A percentile compares a stretch with the other conserved stretches of the same genome.
Conservation (phyloP, 2,888 invertebrate genomes). For the Julus scandinavius region DNA sequence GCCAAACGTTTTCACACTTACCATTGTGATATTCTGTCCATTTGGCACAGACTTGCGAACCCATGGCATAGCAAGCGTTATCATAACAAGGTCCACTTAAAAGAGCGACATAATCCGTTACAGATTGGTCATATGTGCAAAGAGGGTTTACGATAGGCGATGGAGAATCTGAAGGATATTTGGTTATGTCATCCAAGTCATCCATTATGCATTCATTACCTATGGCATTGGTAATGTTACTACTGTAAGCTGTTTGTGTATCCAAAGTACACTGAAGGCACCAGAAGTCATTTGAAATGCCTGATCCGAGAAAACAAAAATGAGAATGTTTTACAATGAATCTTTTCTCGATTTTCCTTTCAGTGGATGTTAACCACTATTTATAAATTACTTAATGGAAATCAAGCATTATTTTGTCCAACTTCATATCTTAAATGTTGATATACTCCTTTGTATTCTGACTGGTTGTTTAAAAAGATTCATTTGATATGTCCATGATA, state of each 20-base stretch:
- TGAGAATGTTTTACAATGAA: not conserved
- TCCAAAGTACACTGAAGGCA: slow-evolving; percentile 52
- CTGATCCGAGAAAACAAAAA: not conserved
- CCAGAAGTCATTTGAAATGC: slow-evolving; percentile 30
- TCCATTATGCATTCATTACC: slow-evolving; percentile 1
- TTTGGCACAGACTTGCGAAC: slow-evolving; percentile 19
- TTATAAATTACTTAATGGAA: no score
- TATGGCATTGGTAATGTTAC: slow-evolving; percentile 18
- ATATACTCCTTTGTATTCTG: no score
- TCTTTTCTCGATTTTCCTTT: no score
- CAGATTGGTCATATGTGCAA: slow-evolving; percentile 20
- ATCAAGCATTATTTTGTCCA: no score
- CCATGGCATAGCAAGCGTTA: slow-evolving; percentile 49
- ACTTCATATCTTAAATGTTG: no score
- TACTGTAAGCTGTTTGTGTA: not conserved
- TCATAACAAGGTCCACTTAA: slow-evolving; percentile 51
- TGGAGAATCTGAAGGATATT: slow-evolving; percentile 16
- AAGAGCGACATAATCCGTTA: not conserved
- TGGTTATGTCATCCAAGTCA: slow-evolving; percentile 43
- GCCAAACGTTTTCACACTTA: not conserved
- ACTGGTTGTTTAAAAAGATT: no score
- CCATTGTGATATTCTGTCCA: slow-evolving; percentile 43
- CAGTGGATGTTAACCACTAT: no score
- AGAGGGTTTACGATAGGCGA: slow-evolving; percentile 47
- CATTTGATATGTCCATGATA: no score